Conservation (phyloP, 2,113 vertebrate species). For the Neopipo cinnamomea region DNA sequence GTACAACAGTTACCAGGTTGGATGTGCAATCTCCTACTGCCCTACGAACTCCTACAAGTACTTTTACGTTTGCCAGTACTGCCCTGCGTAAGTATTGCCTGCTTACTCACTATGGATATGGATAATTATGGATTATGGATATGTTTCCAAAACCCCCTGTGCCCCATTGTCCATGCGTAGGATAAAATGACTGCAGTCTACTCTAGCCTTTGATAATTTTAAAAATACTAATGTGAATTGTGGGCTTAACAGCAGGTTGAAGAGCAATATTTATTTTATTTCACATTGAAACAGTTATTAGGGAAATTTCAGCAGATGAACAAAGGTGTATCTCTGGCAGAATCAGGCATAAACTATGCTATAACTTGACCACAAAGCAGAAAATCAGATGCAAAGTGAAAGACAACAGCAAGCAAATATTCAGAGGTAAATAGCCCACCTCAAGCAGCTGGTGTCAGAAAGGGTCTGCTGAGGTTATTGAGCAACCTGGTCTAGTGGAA, state of each 20-base stretch:
- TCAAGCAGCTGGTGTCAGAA: background rate
- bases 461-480: background rate
- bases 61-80: conserved; percentile 76
- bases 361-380: background rate
- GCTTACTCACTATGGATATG: background rate
- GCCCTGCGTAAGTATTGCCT: conserved; percentile 61
- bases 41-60: background rate
- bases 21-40: conserved; percentile 54
- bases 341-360: background rate
- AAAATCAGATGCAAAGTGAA: background rate
- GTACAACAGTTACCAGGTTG: conserved; percentile 39
- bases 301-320: background rate
- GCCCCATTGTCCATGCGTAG: background rate
- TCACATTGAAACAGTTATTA: background rate
- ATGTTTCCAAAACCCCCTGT: background rate
- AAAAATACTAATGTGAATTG: fast-evolving
- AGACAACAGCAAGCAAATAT: background rate
- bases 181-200: background rate
- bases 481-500: background rate
- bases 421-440: background rate
- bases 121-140: too few relatives aligned
- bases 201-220: background rate
- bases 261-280: background rate
- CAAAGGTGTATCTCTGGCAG: background rate
- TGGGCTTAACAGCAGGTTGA: background rate